phyloP scores from a whole-genome alignment of 2,888 invertebrate genomes.

The Agriopis marginaria region DNA sequence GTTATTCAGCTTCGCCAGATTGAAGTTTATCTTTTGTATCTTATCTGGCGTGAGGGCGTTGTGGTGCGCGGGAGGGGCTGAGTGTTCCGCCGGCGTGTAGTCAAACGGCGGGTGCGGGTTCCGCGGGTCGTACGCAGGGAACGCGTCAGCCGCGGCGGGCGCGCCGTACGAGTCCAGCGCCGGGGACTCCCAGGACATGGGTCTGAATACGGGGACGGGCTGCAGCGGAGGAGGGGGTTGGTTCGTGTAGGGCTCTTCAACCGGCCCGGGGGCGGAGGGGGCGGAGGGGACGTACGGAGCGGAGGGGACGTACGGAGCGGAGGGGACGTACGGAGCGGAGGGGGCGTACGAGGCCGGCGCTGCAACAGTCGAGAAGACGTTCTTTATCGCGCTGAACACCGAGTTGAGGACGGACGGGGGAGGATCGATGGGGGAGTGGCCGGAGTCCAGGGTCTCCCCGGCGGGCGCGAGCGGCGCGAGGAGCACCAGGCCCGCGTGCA shows the following conservation, averaged over 20 bases:
- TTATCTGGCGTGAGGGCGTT: constrained; percentile 71
- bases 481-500: constrained; percentile 79
- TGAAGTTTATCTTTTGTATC: constrained; percentile 75
- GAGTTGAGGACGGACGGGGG: constrained; percentile 73
- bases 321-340: constrained; percentile 45
- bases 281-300: constrained; percentile 47
- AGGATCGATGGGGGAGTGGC: constrained; percentile 73
- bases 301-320: constrained; percentile 47
- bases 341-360: constrained; percentile 43
- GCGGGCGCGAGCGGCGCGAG: constrained; percentile 76
- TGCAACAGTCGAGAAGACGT: constrained; percentile 61
- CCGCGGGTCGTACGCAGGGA: constrained; percentile 68
- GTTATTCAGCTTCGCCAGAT: constrained; percentile 70
- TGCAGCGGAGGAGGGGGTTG: constrained; percentile 74
- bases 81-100: constrained; percentile 67
- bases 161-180: constrained; percentile 79
- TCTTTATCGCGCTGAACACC: constrained; percentile 77
- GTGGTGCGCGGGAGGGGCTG: constrained; percentile 53
- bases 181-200: constrained; percentile 70
- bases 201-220: constrained; percentile 66
- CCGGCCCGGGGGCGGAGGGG: constrained; percentile 48
- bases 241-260: constrained; percentile 49
- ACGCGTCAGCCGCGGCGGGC: constrained; percentile 71
- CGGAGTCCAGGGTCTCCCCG: constrained; percentile 62
- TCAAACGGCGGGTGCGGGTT: constrained; percentile 64